Percentiles rank a stretch among this genome's conserved stretches.
Evolutionary conservation across 2,888 invertebrate species (phyloP).

Genomic region (Chrysolina haemoptera): DNA sequence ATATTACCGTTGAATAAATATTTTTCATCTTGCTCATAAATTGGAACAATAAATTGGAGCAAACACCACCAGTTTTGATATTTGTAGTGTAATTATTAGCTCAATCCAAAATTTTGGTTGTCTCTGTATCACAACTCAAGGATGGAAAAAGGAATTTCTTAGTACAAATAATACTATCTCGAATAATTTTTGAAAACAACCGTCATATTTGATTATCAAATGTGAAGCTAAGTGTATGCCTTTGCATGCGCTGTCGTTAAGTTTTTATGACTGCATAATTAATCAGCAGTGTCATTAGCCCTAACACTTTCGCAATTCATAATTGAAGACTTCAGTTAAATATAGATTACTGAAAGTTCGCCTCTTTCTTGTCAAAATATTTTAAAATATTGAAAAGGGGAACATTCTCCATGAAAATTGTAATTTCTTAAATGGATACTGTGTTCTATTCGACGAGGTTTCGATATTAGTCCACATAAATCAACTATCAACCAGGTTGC

Average conservation of each 20-base stretch:
- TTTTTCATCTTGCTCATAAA: neutral
- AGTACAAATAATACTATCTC: too few relatives aligned
- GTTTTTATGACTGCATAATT: constrained; percentile 34
- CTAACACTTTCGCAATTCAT: neutral
- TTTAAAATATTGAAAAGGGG: too few relatives aligned
- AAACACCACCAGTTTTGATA: neutral
- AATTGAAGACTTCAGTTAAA: neutral
- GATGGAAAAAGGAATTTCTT: too few relatives aligned
- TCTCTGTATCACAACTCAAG: too few relatives aligned
- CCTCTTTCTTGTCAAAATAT: too few relatives aligned
- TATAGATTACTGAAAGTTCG: too few relatives aligned
- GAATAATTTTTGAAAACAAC: neutral
- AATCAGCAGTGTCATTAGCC: constrained; percentile 35
- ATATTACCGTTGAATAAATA: neutral
- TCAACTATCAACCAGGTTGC: too few relatives aligned
- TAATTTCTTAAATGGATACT: too few relatives aligned
- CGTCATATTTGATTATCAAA: neutral
- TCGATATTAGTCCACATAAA: too few relatives aligned
- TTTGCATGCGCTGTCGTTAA: neutral
- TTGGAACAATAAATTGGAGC: neutral
- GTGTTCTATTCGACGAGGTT: too few relatives aligned
- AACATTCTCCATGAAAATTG: too few relatives aligned
- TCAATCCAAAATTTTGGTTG: too few relatives aligned
- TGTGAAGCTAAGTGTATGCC: neutral
- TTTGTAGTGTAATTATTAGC: neutral